Evolutionary conservation across 2,113 vertebrate genomes (phyloP).

Genomic region (Petroica traversi): DNA sequence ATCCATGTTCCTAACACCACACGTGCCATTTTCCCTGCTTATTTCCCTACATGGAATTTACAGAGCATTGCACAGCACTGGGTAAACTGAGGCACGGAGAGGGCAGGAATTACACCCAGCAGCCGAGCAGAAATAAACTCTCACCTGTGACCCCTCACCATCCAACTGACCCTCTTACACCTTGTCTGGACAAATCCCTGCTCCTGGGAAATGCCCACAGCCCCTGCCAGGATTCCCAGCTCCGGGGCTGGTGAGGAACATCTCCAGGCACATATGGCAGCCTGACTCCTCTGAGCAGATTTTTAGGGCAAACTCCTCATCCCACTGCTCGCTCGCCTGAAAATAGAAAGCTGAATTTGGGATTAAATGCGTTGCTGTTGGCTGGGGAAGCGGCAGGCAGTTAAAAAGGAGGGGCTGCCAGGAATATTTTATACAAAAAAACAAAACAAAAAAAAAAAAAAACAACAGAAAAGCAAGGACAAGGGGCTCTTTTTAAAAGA

Average conservation of each 20-base stretch:
- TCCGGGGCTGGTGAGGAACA: conserved; percentile 36
- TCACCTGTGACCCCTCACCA: neutral
- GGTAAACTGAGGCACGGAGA: neutral
- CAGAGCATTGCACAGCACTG: neutral
- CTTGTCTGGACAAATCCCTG: neutral
- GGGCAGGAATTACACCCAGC: neutral
- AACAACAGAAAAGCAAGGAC: neutral
- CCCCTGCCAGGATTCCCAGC: conserved; percentile 18
- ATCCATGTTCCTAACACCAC: neutral
- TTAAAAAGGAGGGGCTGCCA: conserved; percentile 74
- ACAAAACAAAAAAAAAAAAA: neutral
- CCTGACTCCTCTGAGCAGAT: conserved; percentile 65
- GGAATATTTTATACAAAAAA: conserved; percentile 50
- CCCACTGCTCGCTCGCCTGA: conserved; percentile 60
- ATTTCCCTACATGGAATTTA: neutral
- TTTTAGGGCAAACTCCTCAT: conserved; percentile 78
- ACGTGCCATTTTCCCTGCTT: accelerated
- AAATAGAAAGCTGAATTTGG: conserved; percentile 78
- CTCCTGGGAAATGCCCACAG: neutral
- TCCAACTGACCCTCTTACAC: neutral
- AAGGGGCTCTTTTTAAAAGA: neutral
- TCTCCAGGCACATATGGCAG: conserved; percentile 62
- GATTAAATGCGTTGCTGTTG: conserved; percentile 72
- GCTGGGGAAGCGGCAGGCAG: conserved; percentile 74
- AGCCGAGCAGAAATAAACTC: neutral